phyloP scores from a whole-genome alignment of 2,888 invertebrate genomes.

The Ennomos erosarius region DNA sequence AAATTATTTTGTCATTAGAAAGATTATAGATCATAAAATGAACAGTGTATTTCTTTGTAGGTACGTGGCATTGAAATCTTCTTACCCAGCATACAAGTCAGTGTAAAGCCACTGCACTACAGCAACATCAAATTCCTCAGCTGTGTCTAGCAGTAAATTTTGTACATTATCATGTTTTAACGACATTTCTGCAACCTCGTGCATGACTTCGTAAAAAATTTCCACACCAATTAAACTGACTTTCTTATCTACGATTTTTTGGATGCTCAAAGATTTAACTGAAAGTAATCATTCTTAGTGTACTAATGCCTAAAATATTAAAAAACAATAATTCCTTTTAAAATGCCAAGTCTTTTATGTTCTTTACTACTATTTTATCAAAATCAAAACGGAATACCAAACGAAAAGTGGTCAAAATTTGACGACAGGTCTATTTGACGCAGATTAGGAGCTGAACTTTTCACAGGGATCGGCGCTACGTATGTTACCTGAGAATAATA shows the following conservation, averaged over 20 bases:
- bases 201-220: slow-evolving; percentile 25
- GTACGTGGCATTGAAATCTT: no score
- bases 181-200: slow-evolving; percentile 32
- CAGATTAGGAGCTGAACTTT: slow-evolving; percentile 28
- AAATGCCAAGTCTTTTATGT: no score
- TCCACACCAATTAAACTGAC: not conserved
- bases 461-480: slow-evolving; percentile 31
- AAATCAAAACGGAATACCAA: slow-evolving; percentile 8
- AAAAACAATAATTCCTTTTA: no score
- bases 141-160: slow-evolving; percentile 47
- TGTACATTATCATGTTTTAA: slow-evolving; percentile 41
- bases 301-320: not conserved
- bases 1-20: no score
- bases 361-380: no score
- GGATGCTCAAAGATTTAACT: slow-evolving; percentile 16
- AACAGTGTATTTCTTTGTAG: no score
- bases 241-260: slow-evolving; percentile 12
- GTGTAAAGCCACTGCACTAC: slow-evolving; percentile 54
- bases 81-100: slow-evolving; percentile 57
- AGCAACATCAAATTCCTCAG: slow-evolving; percentile 53
- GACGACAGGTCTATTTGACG: slow-evolving; percentile 30
- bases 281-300: slow-evolving; percentile 4
- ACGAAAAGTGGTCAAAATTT: slow-evolving; percentile 9
- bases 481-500: slow-evolving; percentile 37
- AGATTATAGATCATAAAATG: no score